Conservation (phyloP, 2,113 vertebrate genomes). For the Panthera uncia region DNA sequence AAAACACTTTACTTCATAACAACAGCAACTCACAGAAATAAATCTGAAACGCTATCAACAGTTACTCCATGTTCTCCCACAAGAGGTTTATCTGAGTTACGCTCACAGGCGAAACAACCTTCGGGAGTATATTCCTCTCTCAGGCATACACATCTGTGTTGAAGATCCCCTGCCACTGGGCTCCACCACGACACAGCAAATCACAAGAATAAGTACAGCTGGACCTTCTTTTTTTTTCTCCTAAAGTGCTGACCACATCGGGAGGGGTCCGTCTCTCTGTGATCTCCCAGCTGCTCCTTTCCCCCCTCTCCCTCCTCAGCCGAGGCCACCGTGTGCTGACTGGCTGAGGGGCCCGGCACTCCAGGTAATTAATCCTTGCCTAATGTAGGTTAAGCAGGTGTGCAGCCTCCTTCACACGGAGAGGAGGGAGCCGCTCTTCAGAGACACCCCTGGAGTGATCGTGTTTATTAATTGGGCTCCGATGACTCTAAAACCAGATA, state of each 20-base stretch:
- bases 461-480: conserved; percentile 82
- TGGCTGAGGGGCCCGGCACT: conserved; percentile 70
- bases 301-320: conserved; percentile 45
- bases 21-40: neutral
- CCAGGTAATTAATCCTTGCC: conserved; percentile 88
- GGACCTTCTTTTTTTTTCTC: conserved; percentile 20
- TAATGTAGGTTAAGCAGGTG: conserved; percentile 89
- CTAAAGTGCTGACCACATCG: conserved; percentile 79
- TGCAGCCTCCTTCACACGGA: conserved; percentile 74
- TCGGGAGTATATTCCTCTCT: fast-evolving
- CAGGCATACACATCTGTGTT: neutral
- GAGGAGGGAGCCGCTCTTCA: conserved; percentile 77
- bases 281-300: conserved; percentile 75
- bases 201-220: conserved; percentile 13
- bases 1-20: neutral
- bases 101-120: fast-evolving
- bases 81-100: neutral
- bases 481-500: conserved; percentile 69
- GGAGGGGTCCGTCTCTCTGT: conserved; percentile 49
- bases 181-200: conserved; percentile 18
- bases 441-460: conserved; percentile 69
- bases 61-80: neutral
- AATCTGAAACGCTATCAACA: neutral
- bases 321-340: conserved; percentile 85
- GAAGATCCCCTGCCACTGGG: neutral